Evolutionary conservation across 1,140 invertebrate species (phyloP).

Genomic region (Orius insidiosus): DNA sequence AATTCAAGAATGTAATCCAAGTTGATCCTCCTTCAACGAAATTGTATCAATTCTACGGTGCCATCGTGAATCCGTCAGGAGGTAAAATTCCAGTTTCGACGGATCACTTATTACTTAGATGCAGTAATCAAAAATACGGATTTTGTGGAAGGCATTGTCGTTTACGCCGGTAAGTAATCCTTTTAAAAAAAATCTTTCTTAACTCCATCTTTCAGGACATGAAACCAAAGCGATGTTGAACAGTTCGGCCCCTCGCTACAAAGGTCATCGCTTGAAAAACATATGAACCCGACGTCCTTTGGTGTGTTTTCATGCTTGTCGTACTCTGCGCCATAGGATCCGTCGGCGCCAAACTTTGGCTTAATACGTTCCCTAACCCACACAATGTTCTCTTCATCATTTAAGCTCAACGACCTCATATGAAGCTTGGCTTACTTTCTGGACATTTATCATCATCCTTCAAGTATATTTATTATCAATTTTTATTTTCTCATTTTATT

Average conservation of each 20-base stretch:
- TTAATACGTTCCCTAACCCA: conserved; percentile 34
- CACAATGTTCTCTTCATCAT: conserved; percentile 39
- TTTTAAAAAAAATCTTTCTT: conserved; percentile 4
- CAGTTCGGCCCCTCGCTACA: conserved; percentile 89
- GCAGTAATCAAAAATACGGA: conserved; percentile 87
- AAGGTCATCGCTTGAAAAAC: conserved; percentile 79
- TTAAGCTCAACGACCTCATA: conserved; percentile 25
- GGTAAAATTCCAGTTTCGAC: conserved; percentile 68
- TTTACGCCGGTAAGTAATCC: conserved; percentile 64
- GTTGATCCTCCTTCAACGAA: conserved; percentile 88
- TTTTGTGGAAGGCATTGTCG: conserved; percentile 88
- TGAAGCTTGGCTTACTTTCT: conserved; percentile 79
- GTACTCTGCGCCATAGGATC: conserved; percentile 82
- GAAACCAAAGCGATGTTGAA: conserved; percentile 98
- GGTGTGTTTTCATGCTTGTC: conserved; percentile 86
- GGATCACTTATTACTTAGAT: conserved; percentile 87
- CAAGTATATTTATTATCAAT: conserved; percentile 39
- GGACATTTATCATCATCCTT: conserved; percentile 87
- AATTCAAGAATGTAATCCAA: conserved; percentile 70
- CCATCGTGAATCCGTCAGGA: conserved; percentile 64
- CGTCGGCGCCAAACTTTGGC: conserved; percentile 73
- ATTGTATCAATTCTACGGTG: conserved; percentile 87
- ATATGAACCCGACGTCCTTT: conserved; percentile 93
- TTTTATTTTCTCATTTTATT: conserved; percentile 18
- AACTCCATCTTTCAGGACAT: conserved; percentile 43